A percentile compares a stretch with the other conserved stretches of the same genome.
These are phyloP conservation scores for Tachypleus tridentatus DNA, from an alignment of 1,140 invertebrate genomes.

Conservation along the genomic window DNA sequence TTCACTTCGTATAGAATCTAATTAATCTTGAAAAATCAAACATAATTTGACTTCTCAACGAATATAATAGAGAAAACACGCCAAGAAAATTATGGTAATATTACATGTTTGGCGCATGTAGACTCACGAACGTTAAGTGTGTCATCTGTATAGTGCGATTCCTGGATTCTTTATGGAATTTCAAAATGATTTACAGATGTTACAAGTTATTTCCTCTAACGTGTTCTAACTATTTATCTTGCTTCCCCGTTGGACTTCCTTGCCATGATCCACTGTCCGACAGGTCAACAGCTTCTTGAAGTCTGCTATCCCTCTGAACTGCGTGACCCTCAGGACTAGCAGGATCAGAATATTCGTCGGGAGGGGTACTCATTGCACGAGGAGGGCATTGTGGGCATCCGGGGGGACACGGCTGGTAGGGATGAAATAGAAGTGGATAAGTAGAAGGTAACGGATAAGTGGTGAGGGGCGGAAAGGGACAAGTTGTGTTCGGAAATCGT, in stretches of 20 bases:
- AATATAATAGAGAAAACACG: too few relatives aligned
- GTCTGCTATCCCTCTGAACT: slow-evolving; percentile 1
- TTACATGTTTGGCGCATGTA: too few relatives aligned
- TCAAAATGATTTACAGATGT: too few relatives aligned
- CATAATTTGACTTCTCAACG: too few relatives aligned
- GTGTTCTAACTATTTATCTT: too few relatives aligned
- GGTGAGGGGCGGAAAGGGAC: slow-evolving; percentile 11
- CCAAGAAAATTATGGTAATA: too few relatives aligned
- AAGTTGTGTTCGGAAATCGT: slow-evolving; percentile 8
- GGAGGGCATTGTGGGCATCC: slow-evolving; percentile 16
- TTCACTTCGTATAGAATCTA: too few relatives aligned
- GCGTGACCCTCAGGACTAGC: slow-evolving; percentile 4
- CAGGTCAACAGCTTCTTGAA: slow-evolving; percentile 16
- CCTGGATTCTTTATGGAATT: too few relatives aligned
- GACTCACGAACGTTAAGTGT: too few relatives aligned
- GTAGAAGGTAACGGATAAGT: slow-evolving; percentile 6
- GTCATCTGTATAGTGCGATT: too few relatives aligned
- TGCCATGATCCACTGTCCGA: slow-evolving; percentile 18
- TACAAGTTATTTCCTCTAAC: too few relatives aligned
- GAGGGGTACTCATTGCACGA: slow-evolving; percentile 3
- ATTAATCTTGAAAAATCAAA: too few relatives aligned
- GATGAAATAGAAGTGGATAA: slow-evolving; percentile 10
- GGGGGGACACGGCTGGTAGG: slow-evolving; percentile 10
- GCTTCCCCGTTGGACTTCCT: slow-evolving; percentile 7
- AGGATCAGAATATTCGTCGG: not conserved